Conservation (phyloP, 2,888 invertebrate genomes). For the Caenorhabditis sp. region DNA sequence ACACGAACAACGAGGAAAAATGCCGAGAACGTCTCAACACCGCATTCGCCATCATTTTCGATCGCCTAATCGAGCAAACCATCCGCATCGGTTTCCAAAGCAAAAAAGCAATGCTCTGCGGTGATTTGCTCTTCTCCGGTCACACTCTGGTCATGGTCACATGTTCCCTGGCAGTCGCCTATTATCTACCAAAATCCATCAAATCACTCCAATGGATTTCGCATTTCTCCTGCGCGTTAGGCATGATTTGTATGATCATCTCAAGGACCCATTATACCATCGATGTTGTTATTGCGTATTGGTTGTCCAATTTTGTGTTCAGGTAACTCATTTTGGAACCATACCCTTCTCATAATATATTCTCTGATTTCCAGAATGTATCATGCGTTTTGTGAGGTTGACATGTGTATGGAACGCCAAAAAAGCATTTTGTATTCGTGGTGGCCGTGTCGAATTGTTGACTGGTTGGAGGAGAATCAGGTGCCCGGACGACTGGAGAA, state of each 20-base stretch:
- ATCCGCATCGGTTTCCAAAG: conserved; percentile 67
- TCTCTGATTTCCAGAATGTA: conserved; percentile 43
- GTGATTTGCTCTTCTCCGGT: conserved; percentile 62
- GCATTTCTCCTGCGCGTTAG: conserved; percentile 31
- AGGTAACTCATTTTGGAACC: conserved; percentile 31
- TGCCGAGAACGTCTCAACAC: conserved; percentile 57
- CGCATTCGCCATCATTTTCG: conserved; percentile 46
- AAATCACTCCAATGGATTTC: conserved; percentile 42
- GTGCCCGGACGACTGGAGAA: conserved; percentile 50
- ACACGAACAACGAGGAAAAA: conserved; percentile 56
- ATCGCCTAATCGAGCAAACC: conserved; percentile 62
- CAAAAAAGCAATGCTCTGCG: conserved; percentile 56
- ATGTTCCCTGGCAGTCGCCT: conserved; percentile 52
- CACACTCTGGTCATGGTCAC: conserved; percentile 61
- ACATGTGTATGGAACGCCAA: conserved; percentile 51
- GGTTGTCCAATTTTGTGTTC: conserved; percentile 58
- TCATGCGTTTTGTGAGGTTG: conserved; percentile 58
- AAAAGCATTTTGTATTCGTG: conserved; percentile 45
- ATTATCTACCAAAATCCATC: conserved; percentile 51
- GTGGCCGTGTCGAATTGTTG: conserved; percentile 46
- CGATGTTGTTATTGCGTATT: conserved; percentile 62
- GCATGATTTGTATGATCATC: conserved; percentile 59
- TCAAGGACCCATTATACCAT: conserved; percentile 63
- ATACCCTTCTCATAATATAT: not conserved
- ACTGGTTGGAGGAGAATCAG: conserved; percentile 59